phyloP scores from a whole-genome alignment of 2,113 vertebrate genomes.

The Oceanites oceanicus region DNA sequence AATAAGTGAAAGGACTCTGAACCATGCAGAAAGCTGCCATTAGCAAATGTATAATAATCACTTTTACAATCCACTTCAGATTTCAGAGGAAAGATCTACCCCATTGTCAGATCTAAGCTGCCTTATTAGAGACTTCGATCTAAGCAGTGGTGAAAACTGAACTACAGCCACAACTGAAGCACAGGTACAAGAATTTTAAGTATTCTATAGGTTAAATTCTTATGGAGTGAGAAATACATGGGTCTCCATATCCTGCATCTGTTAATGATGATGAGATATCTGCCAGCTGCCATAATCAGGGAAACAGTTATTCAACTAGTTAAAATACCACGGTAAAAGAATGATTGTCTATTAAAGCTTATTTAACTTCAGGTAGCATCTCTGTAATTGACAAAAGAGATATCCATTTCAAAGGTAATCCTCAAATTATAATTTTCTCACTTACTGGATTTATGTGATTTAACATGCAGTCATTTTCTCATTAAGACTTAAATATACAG shows the following conservation, averaged over 20 bases:
- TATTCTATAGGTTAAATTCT: neutral
- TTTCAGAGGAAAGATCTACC: neutral
- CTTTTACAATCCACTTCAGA: neutral
- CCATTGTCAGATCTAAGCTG: neutral
- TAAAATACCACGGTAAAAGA: neutral
- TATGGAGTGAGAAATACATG: neutral
- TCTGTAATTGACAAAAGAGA: neutral
- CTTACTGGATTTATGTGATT: neutral
- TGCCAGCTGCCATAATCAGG: neutral
- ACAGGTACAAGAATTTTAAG: neutral
- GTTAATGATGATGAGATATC: neutral
- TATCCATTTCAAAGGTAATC: neutral
- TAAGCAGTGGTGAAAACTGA: neutral
- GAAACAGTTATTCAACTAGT: neutral
- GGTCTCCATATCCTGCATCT: neutral
- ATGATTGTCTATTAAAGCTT: neutral
- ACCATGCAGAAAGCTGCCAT: neutral
- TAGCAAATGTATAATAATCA: neutral
- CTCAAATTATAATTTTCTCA: neutral
- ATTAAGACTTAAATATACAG: neutral
- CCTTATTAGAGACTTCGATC: neutral
- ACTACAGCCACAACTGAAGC: neutral
- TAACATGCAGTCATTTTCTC: constrained; percentile 4
- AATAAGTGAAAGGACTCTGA: neutral
- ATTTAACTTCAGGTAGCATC: neutral